Evolutionary conservation across 2,888 invertebrate genomes (phyloP), one percentile per base, ranked within the genome.

Genomic region (Noctua comes): DNA sequence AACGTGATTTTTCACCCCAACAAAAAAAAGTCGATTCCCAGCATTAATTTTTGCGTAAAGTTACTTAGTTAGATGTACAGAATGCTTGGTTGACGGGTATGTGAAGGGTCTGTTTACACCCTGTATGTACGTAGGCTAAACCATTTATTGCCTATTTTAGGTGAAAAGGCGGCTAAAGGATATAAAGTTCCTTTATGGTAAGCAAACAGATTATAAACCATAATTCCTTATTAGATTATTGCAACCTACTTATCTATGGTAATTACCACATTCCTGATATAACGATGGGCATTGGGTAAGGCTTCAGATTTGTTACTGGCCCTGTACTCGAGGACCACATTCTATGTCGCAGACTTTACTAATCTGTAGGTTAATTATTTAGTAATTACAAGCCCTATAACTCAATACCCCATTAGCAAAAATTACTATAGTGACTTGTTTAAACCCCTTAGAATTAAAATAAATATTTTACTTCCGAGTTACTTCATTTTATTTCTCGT

Each of bases 191-290:
- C 43, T 18, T 18, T 46, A 68, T 8, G 48, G 40, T 21, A 62
- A 21, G 7, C 11, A 5, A 43, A 68, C 24, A 18, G 27, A 59
- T 77, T 79, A 57, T 59, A 66, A 65, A 66, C 68, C 57, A 77
- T 51, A 80, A 79, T 66, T 80, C 62, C 80, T 36, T 65, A 65
- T 69, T 36, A 24, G 62, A n/a, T 80, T 64, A 80, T 46, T 71
- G 72, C 72, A 65, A 80, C 72, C 64, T 65, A 80, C 64, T 65
- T 64, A 46, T n/a, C 24, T 71, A 54, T 80, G 54, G 68, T 27
- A 79, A 65, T 71, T 71, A 27, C 46, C 54, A 43, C 81, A 71
- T 79, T 78, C 78, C 62, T 54, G 64, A 24, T 54, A 70, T 71
- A 65, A 79, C 72, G 78, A 79, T 80, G 78, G 73, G 70, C 71